phyloP scores from a whole-genome alignment of 1,140 invertebrate genomes.

The Piezodorus guildinii region DNA sequence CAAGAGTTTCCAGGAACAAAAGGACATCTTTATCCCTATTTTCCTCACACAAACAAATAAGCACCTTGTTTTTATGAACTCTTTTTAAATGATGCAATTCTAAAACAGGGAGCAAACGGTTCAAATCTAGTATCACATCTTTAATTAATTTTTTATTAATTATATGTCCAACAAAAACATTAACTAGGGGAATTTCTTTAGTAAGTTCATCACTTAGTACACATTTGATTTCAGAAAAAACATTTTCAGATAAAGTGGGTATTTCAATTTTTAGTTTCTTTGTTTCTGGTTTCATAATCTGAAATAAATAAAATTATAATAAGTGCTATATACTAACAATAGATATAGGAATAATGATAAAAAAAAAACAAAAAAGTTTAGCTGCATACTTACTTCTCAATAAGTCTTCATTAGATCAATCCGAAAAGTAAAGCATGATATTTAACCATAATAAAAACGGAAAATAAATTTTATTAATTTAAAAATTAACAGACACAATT shows the following conservation, averaged over 20 bases:
- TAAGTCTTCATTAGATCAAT: no score
- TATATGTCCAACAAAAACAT: constrained; percentile 25
- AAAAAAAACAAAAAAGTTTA: no score
- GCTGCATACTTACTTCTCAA: no score
- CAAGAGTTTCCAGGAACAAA: constrained; percentile 23
- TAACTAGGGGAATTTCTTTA: not conserved
- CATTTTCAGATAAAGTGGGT: not conserved
- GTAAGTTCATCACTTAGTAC: constrained; percentile 6
- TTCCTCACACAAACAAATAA: constrained; percentile 19
- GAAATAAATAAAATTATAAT: not conserved
- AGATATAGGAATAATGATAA: no score
- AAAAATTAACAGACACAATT: no score
- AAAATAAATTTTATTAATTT: no score
- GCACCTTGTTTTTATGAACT: constrained; percentile 34
- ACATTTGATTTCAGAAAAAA: not conserved
- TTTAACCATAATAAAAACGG: no score
- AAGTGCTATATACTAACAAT: no score
- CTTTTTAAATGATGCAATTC: constrained; percentile 60
- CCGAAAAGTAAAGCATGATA: no score
- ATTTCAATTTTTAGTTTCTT: constrained; percentile 5
- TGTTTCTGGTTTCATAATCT: not conserved
- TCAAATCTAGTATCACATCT: constrained; percentile 44
- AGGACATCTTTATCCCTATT: constrained; percentile 12
- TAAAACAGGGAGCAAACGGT: constrained; percentile 43
- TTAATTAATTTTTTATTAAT: constrained; percentile 43